Conservation (phyloP, 2,797 vertebrate species). For the Staurois parvus region DNA sequence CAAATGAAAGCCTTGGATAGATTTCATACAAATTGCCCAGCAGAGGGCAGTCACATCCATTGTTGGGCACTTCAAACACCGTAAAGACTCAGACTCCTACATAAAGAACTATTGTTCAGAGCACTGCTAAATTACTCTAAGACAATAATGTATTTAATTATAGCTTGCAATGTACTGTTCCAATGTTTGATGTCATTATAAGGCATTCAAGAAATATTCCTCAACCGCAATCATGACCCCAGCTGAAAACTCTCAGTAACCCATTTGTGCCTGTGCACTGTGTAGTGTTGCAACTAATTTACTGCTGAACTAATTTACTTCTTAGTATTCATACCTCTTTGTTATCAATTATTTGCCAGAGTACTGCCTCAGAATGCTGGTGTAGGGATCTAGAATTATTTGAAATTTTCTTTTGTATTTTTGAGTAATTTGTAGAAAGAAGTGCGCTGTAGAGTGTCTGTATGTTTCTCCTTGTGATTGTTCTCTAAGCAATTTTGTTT, state of each 20-base stretch:
- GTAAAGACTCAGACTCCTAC: background rate
- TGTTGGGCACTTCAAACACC: background rate
- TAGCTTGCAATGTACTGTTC: slow-evolving; percentile 40
- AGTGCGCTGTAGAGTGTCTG: too few species aligned
- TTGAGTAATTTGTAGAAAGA: too few species aligned
- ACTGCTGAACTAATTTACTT: slow-evolving; percentile 7
- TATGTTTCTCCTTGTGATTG: background rate
- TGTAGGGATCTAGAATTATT: too few species aligned
- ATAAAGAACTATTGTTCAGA: slow-evolving; percentile 39
- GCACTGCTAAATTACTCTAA: slow-evolving; percentile 33
- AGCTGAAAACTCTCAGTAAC: slow-evolving; percentile 23
- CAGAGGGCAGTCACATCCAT: slow-evolving; percentile 77
- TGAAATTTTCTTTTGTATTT: too few species aligned
- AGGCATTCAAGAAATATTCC: slow-evolving; percentile 35
- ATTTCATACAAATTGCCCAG: slow-evolving; percentile 65
- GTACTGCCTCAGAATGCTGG: background rate
- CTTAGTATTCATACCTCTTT: background rate
- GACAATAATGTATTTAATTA: slow-evolving; percentile 53
- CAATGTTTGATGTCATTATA: slow-evolving; percentile 47
- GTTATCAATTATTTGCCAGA: background rate
- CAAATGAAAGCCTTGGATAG: background rate
- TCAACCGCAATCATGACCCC: slow-evolving; percentile 22
- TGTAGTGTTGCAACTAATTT: background rate
- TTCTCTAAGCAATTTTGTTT: background rate
- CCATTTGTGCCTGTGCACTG: slow-evolving; percentile 17